Conservation (phyloP, 2,888 invertebrate genomes). For the Villa cingulata region DNA sequence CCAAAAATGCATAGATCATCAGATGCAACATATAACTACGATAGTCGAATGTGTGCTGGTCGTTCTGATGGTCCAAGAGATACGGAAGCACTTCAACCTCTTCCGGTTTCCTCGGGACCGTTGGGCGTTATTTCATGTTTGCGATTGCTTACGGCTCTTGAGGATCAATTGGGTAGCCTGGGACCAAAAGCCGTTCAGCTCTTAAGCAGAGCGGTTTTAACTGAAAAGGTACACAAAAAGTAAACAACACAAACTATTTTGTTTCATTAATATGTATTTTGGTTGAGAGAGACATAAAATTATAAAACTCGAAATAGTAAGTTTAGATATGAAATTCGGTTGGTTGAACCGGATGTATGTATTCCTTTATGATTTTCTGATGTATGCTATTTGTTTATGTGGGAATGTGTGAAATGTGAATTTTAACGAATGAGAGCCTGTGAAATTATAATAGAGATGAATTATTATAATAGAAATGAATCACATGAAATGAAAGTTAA, state of each 20-base stretch:
- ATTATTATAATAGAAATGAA: no score
- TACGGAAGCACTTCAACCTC: background rate
- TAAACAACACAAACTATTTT: background rate
- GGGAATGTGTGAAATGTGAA: no score
- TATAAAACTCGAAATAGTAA: no score
- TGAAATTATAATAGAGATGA: no score
- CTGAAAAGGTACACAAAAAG: constrained; percentile 11
- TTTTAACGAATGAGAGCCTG: no score
- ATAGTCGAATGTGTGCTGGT: background rate
- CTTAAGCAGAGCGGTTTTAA: constrained; percentile 10
- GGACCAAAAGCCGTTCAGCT: constrained; percentile 13
- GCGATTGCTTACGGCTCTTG: constrained; percentile 12
- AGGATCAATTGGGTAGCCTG: constrained; percentile 14
- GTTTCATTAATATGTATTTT: no score
- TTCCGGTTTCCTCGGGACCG: constrained; percentile 2
- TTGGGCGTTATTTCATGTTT: constrained; percentile 11
- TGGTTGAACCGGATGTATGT: no score
- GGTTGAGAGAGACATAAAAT: background rate
- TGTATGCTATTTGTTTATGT: no score
- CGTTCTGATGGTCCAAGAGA: background rate
- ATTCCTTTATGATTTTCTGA: no score
- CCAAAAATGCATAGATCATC: background rate
- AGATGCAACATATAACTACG: background rate
- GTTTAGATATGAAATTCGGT: no score
- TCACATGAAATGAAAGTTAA: no score